phyloP scores from a whole-genome alignment of 2,888 invertebrate genomes.

The Dryobota labecula region DNA sequence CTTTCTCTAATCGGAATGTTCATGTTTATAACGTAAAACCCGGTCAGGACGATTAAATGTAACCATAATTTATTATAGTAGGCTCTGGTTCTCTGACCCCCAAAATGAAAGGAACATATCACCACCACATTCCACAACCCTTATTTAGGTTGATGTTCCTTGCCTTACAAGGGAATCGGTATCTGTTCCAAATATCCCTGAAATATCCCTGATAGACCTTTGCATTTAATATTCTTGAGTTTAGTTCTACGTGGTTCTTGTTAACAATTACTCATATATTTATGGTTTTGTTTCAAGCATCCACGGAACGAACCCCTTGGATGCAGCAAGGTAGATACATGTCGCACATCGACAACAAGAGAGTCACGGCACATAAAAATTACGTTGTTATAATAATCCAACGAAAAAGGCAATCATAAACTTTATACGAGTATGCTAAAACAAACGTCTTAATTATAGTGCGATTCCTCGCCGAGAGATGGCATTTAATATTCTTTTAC shows the following conservation, averaged over 20 bases:
- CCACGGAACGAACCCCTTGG: not conserved
- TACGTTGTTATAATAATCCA: no score
- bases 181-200: not conserved
- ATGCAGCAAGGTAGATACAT: conserved; percentile 13
- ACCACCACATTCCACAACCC: not conserved
- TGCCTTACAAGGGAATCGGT: not conserved
- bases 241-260: not conserved
- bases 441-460: no score
- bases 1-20: conserved; percentile 30
- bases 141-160: not conserved
- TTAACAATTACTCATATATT: not conserved
- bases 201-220: not conserved
- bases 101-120: not conserved
- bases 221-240: not conserved
- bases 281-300: conserved; percentile 29
- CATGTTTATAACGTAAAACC: not conserved
- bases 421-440: no score
- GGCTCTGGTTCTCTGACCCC: not conserved
- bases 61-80: no score
- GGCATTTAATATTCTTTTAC: no score
- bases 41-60: not conserved
- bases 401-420: no score
- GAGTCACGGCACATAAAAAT: no score
- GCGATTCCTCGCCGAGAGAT: no score
- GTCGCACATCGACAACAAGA: no score